Percentiles rank a stretch among this genome's conserved stretches.
These are phyloP conservation scores for Athalia rosae DNA, from an alignment of 2,888 invertebrate genomes.

Conservation along the genomic window DNA sequence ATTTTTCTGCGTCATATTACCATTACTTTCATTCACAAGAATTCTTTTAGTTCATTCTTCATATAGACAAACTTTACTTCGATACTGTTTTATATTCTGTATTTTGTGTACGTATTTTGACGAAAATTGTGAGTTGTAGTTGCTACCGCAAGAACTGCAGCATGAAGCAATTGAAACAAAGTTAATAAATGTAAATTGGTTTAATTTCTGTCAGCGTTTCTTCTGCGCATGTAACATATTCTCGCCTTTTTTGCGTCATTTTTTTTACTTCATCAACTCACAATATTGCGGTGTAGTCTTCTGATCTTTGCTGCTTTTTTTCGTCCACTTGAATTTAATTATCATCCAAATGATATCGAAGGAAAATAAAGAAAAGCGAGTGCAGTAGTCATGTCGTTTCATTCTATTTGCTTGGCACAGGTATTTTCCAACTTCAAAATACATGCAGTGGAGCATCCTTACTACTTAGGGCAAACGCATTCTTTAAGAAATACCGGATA, in stretches of 20 bases:
- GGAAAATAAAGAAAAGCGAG: no score
- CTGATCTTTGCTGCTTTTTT: no score
- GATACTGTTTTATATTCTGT: constrained; percentile 56
- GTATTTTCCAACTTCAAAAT: not conserved
- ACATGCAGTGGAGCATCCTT: not conserved
- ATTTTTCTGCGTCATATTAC: no score
- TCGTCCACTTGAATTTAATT: no score
- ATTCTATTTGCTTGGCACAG: constrained; percentile 21
- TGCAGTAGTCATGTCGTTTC: constrained; percentile 9
- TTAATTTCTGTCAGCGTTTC: constrained; percentile 24
- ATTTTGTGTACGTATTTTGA: constrained; percentile 51
- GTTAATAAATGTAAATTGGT: constrained; percentile 33
- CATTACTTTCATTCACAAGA: no score
- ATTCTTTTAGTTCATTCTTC: no score
- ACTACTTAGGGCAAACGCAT: no score
- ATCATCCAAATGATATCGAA: no score
- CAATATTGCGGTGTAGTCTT: no score
- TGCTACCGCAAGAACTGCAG: constrained; percentile 48
- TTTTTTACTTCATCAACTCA: no score
- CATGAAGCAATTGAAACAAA: constrained; percentile 52
- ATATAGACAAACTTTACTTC: not conserved
- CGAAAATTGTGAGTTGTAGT: constrained; percentile 52
- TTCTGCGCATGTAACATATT: constrained; percentile 25
- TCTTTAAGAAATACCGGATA: no score
- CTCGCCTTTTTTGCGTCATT: no score